Percentiles rank a stretch among this genome's conserved stretches.
phyloP scores from a whole-genome alignment of 2,113 vertebrate genomes.

The Elephas maximus region DNA sequence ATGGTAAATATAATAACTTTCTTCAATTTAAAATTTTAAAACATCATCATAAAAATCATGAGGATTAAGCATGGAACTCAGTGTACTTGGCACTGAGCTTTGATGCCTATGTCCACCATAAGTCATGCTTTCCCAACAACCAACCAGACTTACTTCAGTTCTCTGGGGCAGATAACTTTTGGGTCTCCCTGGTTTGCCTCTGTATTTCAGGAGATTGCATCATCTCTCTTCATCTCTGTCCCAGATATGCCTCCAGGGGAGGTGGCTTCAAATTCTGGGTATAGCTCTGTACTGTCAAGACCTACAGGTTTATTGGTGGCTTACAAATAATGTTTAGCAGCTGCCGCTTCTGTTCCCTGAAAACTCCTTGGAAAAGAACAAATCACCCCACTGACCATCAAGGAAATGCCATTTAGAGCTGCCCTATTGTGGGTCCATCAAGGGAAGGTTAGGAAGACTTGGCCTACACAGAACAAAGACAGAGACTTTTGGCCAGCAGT shows the following conservation, averaged over 20 bases:
- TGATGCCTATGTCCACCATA: background rate
- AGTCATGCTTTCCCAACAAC: background rate
- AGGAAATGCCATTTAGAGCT: background rate
- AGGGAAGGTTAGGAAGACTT: background rate
- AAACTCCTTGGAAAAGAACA: background rate
- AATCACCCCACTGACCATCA: background rate
- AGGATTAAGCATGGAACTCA: background rate
- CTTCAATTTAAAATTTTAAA: background rate
- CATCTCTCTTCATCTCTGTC: background rate
- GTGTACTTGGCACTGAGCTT: background rate
- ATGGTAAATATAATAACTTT: background rate
- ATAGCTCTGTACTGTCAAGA: background rate
- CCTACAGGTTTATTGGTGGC: background rate
- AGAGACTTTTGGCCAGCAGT: background rate
- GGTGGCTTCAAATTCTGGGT: background rate
- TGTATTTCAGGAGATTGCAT: background rate
- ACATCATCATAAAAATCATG: background rate
- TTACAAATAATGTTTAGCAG: background rate
- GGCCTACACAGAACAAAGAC: background rate
- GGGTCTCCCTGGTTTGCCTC: background rate
- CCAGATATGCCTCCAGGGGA: conserved; percentile 12
- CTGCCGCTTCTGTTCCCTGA: background rate
- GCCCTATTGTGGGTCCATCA: background rate
- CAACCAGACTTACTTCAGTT: background rate
- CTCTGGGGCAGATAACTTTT: conserved; percentile 19